Evolutionary conservation across 2,888 invertebrate species (phyloP).

Genomic region (Xylota segnis): DNA sequence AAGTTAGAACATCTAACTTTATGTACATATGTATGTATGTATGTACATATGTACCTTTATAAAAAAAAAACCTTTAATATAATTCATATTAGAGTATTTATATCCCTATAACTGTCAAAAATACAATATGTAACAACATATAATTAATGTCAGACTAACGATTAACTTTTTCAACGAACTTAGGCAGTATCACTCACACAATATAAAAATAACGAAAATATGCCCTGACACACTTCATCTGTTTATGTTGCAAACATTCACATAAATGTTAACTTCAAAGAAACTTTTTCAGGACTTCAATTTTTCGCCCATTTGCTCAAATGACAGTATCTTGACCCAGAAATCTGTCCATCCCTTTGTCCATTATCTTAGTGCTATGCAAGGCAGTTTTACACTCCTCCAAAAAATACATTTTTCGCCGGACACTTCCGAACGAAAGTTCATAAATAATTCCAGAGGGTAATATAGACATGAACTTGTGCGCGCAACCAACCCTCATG

Average conservation of each 20-base stretch:
- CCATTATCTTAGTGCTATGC: conserved; percentile 70
- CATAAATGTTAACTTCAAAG: conserved; percentile 21
- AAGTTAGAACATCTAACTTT: background rate
- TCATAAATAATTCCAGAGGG: conserved; percentile 74
- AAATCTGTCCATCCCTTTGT: conserved; percentile 69
- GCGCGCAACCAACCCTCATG: conserved; percentile 55
- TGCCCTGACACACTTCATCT: conserved; percentile 40
- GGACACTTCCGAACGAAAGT: conserved; percentile 63
- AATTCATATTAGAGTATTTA: background rate
- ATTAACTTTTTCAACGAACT: conserved; percentile 7
- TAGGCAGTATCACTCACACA: background rate
- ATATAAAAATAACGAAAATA: conserved; percentile 3
- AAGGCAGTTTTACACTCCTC: conserved; percentile 62
- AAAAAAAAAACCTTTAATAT: too few relatives aligned
- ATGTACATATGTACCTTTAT: background rate
- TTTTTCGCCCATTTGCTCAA: conserved; percentile 57
- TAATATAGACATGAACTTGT: conserved; percentile 68
- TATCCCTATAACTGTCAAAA: background rate
- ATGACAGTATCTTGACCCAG: conserved; percentile 65
- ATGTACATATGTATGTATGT: background rate
- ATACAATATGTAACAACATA: conserved; percentile 9
- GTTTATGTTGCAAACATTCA: conserved; percentile 46
- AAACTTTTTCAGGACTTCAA: conserved; percentile 35
- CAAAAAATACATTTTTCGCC: conserved; percentile 52
- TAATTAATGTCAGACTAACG: conserved; percentile 8